These are phyloP conservation scores for Rotaria sp. DNA, from an alignment of 2,888 invertebrate genomes.

Conservation along the genomic window DNA sequence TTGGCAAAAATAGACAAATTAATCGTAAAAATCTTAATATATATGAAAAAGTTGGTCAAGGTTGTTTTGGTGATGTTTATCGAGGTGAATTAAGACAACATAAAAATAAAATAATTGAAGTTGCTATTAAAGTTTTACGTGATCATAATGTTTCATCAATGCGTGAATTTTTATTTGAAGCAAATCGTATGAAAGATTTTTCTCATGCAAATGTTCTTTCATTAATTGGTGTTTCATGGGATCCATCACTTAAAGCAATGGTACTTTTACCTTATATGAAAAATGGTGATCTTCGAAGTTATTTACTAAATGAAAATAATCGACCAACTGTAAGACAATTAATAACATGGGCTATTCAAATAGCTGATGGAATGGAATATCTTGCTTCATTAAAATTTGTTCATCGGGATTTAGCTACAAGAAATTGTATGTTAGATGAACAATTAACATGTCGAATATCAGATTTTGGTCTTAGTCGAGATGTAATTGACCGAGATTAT, in stretches of 20 bases:
- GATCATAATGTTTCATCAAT: background rate
- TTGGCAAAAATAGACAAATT: background rate
- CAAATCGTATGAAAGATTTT: slow-evolving; percentile 59
- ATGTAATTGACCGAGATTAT: slow-evolving; percentile 59
- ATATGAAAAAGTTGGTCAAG: slow-evolving; percentile 25
- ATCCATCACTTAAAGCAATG: slow-evolving; percentile 56
- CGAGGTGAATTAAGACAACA: slow-evolving; percentile 44
- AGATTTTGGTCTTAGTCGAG: slow-evolving; percentile 61
- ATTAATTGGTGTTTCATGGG: slow-evolving; percentile 57
- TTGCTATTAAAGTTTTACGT: slow-evolving; percentile 23
- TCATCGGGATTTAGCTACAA: slow-evolving; percentile 59
- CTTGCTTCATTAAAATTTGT: slow-evolving; percentile 58
- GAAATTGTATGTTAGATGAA: slow-evolving; percentile 60
- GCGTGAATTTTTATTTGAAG: slow-evolving; percentile 58
- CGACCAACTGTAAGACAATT: slow-evolving; percentile 57
- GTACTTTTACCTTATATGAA: slow-evolving; percentile 59
- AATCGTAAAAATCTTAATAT: background rate
- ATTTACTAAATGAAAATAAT: slow-evolving; percentile 53
- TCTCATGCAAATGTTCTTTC: slow-evolving; percentile 58
- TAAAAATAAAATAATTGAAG: background rate
- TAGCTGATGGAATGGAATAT: slow-evolving; percentile 59
- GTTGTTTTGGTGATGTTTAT: slow-evolving; percentile 48
- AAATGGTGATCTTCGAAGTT: slow-evolving; percentile 57
- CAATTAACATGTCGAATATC: slow-evolving; percentile 57
- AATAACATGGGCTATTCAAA: slow-evolving; percentile 57